Conservation (phyloP, 1,140 invertebrate genomes). For the Lepidotrigona ventralis region DNA sequence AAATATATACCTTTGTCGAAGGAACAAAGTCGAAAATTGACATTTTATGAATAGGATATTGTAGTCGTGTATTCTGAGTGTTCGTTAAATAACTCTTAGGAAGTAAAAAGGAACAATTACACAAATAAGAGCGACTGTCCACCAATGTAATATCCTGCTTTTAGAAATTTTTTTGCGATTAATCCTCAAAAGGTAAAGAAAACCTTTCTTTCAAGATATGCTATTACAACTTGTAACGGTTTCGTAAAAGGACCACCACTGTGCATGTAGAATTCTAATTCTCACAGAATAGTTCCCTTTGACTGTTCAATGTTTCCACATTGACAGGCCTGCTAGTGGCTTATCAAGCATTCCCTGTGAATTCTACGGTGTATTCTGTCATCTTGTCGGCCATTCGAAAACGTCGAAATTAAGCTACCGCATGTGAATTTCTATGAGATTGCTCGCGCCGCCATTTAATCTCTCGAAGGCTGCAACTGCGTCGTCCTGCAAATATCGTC, state of each 20-base stretch:
- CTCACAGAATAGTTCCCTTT: not conserved
- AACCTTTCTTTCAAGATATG: not conserved
- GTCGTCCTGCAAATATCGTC: not conserved
- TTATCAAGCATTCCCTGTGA: not conserved
- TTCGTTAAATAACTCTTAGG: no score
- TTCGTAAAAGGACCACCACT: not conserved
- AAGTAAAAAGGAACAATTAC: no score
- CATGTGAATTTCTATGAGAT: not conserved
- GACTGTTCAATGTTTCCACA: not conserved
- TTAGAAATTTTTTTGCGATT: not conserved
- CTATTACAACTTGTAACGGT: not conserved
- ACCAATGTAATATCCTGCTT: no score
- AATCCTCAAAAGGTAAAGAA: not conserved
- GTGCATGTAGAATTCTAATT: not conserved
- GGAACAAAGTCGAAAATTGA: no score
- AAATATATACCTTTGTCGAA: no score
- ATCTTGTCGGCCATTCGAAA: not conserved
- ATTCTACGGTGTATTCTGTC: not conserved
- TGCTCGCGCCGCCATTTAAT: not conserved
- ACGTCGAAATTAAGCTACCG: not conserved
- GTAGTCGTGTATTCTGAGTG: no score
- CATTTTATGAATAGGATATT: no score
- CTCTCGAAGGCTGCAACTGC: not conserved
- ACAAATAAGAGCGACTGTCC: no score
- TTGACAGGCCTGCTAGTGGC: no score